Conservation (phyloP, 1,140 invertebrate genomes). For the Trichonephila inaurata region DNA sequence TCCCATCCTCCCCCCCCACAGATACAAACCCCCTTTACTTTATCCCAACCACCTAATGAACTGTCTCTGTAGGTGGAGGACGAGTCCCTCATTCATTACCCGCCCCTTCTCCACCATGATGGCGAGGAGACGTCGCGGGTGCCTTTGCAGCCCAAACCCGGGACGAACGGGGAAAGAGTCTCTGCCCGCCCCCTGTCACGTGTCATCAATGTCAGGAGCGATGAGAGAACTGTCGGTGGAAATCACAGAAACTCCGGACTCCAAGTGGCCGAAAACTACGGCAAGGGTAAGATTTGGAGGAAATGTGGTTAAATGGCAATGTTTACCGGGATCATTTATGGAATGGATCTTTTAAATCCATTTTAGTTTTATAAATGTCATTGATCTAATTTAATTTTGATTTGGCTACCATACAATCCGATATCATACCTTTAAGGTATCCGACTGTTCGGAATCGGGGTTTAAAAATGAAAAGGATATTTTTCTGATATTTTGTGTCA, state of each 20-base stretch:
- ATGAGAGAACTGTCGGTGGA: slow-evolving; percentile 64
- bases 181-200: slow-evolving; percentile 68
- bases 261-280: slow-evolving; percentile 65
- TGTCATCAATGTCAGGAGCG: slow-evolving; percentile 67
- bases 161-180: slow-evolving; percentile 82
- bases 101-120: background rate
- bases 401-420: too few relatives aligned
- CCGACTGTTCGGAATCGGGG: too few relatives aligned
- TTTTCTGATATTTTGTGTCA: too few relatives aligned
- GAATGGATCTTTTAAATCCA: too few relatives aligned
- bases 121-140: slow-evolving; percentile 48
- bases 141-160: slow-evolving; percentile 87
- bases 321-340: too few relatives aligned
- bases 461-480: too few relatives aligned
- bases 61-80: background rate
- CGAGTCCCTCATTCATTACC: slow-evolving; percentile 35
- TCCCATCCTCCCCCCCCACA: too few relatives aligned
- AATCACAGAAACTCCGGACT: slow-evolving; percentile 70
- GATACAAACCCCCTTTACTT: too few relatives aligned
- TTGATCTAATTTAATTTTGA: too few relatives aligned
- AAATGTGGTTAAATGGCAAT: background rate
- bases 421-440: too few relatives aligned
- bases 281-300: slow-evolving; percentile 44
- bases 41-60: too few relatives aligned
- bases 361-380: too few relatives aligned